Base-by-base conservation (phyloP, 1,140 invertebrate genomes). In the Phortica variegata region DNA sequence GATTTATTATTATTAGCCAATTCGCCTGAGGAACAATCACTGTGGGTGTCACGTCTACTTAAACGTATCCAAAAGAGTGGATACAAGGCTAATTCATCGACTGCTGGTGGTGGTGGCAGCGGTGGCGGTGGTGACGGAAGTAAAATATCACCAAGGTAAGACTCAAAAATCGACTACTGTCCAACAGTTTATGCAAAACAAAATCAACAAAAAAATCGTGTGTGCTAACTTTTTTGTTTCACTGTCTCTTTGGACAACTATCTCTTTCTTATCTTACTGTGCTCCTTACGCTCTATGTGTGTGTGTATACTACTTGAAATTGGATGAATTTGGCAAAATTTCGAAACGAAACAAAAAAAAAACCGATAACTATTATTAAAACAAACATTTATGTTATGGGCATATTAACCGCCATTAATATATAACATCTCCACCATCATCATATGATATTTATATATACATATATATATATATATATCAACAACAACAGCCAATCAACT, bases 51-150 rank as follows among this genome's bases (percentile, higher is more conserved):
- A 38, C 83, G 91, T 55, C 82, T 98, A 16, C 87, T 88, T 47
- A 92, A 93, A 68, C 92, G 93, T 77, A 93, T 97, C 66, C 88
- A 94, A 78, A 93, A 94, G 74, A 88, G 89, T 78, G 94, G 95
- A 43, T 95, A 91, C 79, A 93, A 93, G 54, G 90, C 92, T 32
- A 89, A 87, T 69, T 85, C 86, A 59, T 78, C 73, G 53, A 44
- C n/a, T n/a, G n/a, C n/a, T n/a, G n/a, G n/a, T n/a, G n/a, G n/a
- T n/a, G n/a, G n/a, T n/a, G 79, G 83, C 54, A 77, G 81, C 44
- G 83, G 84, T 51, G 84, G 81, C 49, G 79, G 79, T 20, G 75
- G 77, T 52, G 79, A 84, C 73, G 82, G 81, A 77, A 76, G 69
- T 58, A 76, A 76, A 60, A 78, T 82, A 54, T 87, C 85, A 54